Base-by-base conservation (phyloP, 35 echinoderm and acorn worm species). In the Heliocidaris erythrogramma region DNA sequence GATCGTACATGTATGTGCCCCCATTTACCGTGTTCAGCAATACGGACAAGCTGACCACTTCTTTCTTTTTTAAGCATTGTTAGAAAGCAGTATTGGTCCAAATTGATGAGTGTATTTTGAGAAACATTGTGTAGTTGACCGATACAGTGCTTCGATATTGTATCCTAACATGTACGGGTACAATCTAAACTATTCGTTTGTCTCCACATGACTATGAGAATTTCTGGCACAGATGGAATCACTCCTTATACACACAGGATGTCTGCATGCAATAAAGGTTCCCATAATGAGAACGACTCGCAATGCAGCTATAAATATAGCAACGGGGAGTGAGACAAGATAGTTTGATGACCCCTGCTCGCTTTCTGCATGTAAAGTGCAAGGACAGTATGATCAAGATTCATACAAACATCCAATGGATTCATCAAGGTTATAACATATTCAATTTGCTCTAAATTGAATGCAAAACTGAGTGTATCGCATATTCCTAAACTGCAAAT, bases 181-280 rank as follows among this genome's bases (percentile, higher is more conserved):
- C 18, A 78, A 78, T 78, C 65, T 78, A n/a, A 78, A n/a, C 65
- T 78, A 78, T 78, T 78, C 65, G 8, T 78, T 78, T 78, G 65
- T 78, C 65, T 78, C 65, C 65, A 78, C 65, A 78, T 78, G 65
- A 78, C 65, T 56, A 10, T 56, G 52, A 56, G 52, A 14, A 6
- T 78, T 78, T 78, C 27, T 29, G 65, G 65, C 65, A 78, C 65
- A 78, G 65, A 78, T 78, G 65, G 65, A 78, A 78, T 78, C 17
- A 21, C 65, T 78, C 65, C 65, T 78, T n/a, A 78, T n/a, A 78
- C n/a, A 78, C 65, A 78, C 65, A 78, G 65, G 65, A 78, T 78
- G 65, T 78, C 18, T 78, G 2, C 65, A 78, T 78, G 65, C 65
- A 78, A 78, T 78, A 78, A 78, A 78, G 65, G 65, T 78, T 78